Percentiles rank a stretch among this genome's conserved stretches.
Conservation (phyloP, 2,888 invertebrate genomes). For the Patella depressa region DNA sequence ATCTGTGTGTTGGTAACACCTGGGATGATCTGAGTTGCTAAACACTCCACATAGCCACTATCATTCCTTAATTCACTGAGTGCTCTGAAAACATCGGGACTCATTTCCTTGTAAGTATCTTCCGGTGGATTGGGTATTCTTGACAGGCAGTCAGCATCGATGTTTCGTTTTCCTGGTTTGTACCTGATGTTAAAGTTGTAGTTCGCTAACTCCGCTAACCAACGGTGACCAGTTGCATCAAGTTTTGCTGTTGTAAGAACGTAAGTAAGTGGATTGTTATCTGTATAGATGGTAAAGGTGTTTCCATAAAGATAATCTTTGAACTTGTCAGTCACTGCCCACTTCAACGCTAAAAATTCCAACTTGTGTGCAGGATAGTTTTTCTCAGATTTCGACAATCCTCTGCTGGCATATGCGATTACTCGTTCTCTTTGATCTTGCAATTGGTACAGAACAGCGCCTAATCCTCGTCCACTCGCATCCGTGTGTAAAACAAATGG, state of each 20-base stretch:
- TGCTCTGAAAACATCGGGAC: too few species aligned
- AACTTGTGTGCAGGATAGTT: slow-evolving; percentile 30
- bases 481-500: slow-evolving; percentile 33
- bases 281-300: too few species aligned
- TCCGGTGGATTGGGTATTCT: too few species aligned
- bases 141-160: slow-evolving; percentile 21
- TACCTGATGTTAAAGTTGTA: slow-evolving; percentile 23
- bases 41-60: too few species aligned
- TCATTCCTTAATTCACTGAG: too few species aligned
- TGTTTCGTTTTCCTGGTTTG: slow-evolving; percentile 17
- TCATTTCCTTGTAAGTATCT: too few species aligned
- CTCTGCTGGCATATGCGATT: slow-evolving; percentile 29
- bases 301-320: too few species aligned
- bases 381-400: slow-evolving; percentile 19
- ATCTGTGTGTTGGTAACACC: too few species aligned
- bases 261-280: neutral
- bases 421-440: slow-evolving; percentile 19
- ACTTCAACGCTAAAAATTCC: slow-evolving; percentile 31
- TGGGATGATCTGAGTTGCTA: too few species aligned
- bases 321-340: slow-evolving; percentile 29
- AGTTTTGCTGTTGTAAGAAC: slow-evolving; percentile 24
- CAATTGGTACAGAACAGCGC: slow-evolving; percentile 33
- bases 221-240: slow-evolving; percentile 31
- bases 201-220: slow-evolving; percentile 22
- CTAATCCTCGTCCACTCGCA: slow-evolving; percentile 27